These are phyloP conservation scores for Dryobota labecula DNA, from an alignment of 2,888 invertebrate species.

Conservation along the genomic window DNA sequence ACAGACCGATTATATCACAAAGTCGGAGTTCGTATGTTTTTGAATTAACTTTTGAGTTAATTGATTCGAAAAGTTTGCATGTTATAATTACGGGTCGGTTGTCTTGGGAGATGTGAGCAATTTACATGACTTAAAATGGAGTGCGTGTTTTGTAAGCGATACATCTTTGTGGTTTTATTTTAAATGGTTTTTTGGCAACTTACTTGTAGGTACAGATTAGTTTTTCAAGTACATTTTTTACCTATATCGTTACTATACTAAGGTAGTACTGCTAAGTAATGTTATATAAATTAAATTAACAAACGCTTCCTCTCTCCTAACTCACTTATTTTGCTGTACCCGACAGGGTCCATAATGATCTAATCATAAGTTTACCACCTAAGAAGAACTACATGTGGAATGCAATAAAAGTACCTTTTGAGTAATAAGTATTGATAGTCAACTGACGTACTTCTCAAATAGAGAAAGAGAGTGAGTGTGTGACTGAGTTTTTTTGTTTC, in stretches of 20 bases:
- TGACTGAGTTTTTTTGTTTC: too few species aligned
- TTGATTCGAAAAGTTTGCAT: constrained; percentile 61
- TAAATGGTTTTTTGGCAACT: background rate
- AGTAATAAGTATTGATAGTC: too few species aligned
- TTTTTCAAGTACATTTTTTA: background rate
- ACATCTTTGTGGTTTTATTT: background rate
- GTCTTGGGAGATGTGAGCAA: constrained; percentile 21
- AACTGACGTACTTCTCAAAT: background rate
- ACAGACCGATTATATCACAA: constrained; percentile 54
- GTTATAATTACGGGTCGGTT: constrained; percentile 35
- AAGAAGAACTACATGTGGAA: too few species aligned
- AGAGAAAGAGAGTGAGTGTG: too few species aligned
- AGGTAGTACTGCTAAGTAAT: too few species aligned
- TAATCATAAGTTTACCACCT: too few species aligned
- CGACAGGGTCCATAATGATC: too few species aligned
- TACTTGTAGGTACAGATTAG: background rate
- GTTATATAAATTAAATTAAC: too few species aligned
- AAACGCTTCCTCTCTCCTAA: too few species aligned
- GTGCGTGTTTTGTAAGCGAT: background rate
- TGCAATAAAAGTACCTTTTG: too few species aligned
- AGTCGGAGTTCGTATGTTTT: constrained; percentile 54
- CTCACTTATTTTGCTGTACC: too few species aligned
- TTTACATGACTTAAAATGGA: constrained; percentile 1
- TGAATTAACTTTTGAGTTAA: constrained; percentile 44
- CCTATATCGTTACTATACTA: too few species aligned